These are phyloP conservation scores for Littorina saxatilis DNA, from an alignment of 1,140 invertebrate genomes.

Conservation along the genomic window DNA sequence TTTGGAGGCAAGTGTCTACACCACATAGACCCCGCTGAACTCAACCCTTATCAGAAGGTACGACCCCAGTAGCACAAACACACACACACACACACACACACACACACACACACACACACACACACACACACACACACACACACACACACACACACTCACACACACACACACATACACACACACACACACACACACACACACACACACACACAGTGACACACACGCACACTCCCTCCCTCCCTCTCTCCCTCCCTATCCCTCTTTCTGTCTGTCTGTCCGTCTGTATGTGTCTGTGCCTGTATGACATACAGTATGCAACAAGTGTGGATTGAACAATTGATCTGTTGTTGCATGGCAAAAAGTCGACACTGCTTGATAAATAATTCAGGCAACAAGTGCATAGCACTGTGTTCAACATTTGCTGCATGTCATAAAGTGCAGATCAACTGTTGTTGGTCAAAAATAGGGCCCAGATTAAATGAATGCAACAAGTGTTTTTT, in stretches of 20 bases:
- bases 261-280: constrained; percentile 7
- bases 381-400: too few relatives aligned
- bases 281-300: constrained; percentile 27
- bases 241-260: background rate
- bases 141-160: background rate
- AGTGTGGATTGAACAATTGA: too few relatives aligned
- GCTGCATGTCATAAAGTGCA: too few relatives aligned
- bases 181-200: background rate
- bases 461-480: too few relatives aligned
- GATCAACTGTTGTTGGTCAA: too few relatives aligned
- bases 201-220: background rate
- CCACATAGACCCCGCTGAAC: constrained; percentile 45
- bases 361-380: too few relatives aligned
- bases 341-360: too few relatives aligned
- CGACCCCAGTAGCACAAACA: background rate
- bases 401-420: too few relatives aligned
- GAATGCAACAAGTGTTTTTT: too few relatives aligned
- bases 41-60: constrained; percentile 70
- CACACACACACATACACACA: background rate
- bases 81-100: background rate
- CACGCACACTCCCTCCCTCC: background rate
- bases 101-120: background rate
- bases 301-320: too few relatives aligned
- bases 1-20: constrained; percentile 68
- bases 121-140: constrained; percentile 7